These are phyloP conservation scores for Pteropus alecto DNA, from an alignment of 2,113 vertebrate genomes.

Conservation along the genomic window DNA sequence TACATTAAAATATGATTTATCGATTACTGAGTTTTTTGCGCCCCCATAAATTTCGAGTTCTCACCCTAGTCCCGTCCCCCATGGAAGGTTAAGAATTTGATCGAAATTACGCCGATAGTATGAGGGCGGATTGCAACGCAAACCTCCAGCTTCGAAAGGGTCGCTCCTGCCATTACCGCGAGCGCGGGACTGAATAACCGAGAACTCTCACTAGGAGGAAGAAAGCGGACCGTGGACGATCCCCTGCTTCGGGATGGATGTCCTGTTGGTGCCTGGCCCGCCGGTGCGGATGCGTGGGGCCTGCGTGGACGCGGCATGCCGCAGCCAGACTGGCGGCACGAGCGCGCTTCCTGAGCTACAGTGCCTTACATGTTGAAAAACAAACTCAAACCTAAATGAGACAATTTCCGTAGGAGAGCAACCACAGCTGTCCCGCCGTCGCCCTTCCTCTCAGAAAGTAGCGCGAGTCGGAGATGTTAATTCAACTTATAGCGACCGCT, in stretches of 20 bases:
- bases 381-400: neutral
- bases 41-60: neutral
- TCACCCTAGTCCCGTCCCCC: neutral
- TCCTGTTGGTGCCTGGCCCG: neutral
- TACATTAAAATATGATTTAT: neutral
- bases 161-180: fast-evolving
- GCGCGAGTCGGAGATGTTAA: neutral
- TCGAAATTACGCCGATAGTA: neutral
- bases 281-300: fast-evolving
- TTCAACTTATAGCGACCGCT: neutral
- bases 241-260: neutral
- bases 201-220: fast-evolving
- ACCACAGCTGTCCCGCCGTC: fast-evolving
- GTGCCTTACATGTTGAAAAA: neutral
- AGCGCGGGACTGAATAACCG: fast-evolving
- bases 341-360: neutral
- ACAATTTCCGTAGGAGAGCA: neutral
- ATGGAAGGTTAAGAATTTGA: neutral
- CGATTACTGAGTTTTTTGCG: neutral
- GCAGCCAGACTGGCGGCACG: fast-evolving
- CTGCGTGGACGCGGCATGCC: fast-evolving
- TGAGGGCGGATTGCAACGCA: fast-evolving
- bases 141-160: neutral
- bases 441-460: neutral
- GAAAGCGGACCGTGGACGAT: neutral